These are phyloP conservation scores for Phoebastria nigripes DNA, from an alignment of 2,797 vertebrate genomes.

Conservation along the genomic window DNA sequence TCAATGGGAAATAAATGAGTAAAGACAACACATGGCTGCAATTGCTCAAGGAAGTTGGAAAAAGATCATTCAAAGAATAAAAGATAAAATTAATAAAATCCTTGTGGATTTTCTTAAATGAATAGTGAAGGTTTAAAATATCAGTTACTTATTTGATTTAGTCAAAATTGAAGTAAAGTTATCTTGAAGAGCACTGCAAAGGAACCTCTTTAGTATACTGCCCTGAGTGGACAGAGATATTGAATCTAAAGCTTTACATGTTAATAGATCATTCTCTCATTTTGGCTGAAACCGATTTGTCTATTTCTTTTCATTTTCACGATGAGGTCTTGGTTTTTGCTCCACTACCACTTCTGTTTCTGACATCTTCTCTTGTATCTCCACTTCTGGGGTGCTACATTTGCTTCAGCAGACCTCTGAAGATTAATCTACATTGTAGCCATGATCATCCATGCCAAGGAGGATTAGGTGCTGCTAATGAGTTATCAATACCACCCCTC, in stretches of 20 bases:
- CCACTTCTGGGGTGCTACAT: background rate
- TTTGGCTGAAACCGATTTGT: background rate
- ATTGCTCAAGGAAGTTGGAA: background rate
- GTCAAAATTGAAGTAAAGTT: background rate
- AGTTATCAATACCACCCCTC: background rate
- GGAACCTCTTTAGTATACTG: background rate
- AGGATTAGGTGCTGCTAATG: background rate
- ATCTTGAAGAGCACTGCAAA: background rate
- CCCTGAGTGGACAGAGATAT: background rate
- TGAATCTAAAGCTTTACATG: background rate
- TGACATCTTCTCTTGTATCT: background rate
- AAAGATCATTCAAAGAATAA: background rate
- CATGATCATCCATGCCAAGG: background rate
- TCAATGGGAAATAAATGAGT: background rate
- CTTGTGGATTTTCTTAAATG: background rate
- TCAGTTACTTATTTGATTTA: background rate
- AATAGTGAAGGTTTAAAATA: background rate
- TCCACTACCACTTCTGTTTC: background rate
- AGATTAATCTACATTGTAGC: background rate
- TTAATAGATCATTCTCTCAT: background rate
- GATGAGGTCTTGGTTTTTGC: fast-evolving
- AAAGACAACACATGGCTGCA: background rate
- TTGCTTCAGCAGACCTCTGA: background rate
- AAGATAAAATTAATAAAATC: background rate
- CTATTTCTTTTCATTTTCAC: background rate